Evolutionary conservation across 2,797 vertebrate genomes (phyloP).

Genomic region (Moxostoma hubbsi): DNA sequence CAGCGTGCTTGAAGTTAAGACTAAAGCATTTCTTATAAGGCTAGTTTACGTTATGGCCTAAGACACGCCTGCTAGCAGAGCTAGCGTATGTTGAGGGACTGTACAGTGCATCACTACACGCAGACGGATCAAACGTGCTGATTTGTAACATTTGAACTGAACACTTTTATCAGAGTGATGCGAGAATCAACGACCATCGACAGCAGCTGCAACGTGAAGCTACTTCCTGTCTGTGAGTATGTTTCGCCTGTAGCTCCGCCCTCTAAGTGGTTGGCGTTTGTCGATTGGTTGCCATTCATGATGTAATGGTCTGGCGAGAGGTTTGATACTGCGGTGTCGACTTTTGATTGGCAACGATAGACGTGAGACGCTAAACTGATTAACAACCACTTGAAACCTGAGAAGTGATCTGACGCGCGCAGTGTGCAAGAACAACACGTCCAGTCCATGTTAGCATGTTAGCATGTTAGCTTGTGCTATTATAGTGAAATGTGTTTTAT

Average conservation of each 20-base stretch:
- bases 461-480: too few relatives aligned
- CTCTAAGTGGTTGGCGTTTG: constrained; percentile 21
- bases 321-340: constrained; percentile 62
- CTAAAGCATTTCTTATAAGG: constrained; percentile 81
- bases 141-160: background rate
- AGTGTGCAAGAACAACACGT: constrained; percentile 47
- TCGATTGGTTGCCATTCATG: constrained; percentile 27
- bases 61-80: constrained; percentile 44
- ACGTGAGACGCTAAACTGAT: constrained; percentile 53
- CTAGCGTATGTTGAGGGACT: constrained; percentile 38
- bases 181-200: too few relatives aligned
- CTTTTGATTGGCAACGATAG: constrained; percentile 53
- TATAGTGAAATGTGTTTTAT: too few relatives aligned
- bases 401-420: constrained; percentile 66
- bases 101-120: constrained; percentile 65
- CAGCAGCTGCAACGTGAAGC: background rate
- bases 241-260: background rate
- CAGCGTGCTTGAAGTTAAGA: constrained; percentile 82
- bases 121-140: background rate
- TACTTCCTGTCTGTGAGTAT: constrained; percentile 34
- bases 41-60: constrained; percentile 75
- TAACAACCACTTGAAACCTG: constrained; percentile 67
- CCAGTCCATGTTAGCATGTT: too few relatives aligned
- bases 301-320: constrained; percentile 73
- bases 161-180: too few relatives aligned